A percentile compares a stretch with the other conserved stretches of the same genome.
Evolutionary conservation across 2,797 vertebrate species (phyloP).

Genomic region (Tapirus indicus): DNA sequence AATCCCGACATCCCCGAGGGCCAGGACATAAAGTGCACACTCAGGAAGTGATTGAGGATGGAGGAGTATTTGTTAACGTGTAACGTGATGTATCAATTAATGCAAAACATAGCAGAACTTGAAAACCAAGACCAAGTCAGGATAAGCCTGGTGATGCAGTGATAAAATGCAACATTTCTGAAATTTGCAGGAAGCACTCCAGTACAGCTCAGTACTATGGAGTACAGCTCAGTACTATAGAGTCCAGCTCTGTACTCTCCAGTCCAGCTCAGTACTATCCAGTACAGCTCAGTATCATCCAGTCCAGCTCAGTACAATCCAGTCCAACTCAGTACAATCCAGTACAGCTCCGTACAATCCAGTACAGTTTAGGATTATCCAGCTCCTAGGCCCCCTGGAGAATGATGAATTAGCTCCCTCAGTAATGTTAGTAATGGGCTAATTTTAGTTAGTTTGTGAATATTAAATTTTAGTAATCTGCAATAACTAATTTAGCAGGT

Average conservation of each 20-base stretch:
- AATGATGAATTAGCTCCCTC: not conserved
- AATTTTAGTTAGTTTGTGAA: not conserved
- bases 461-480: constrained; percentile 15
- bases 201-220: not conserved
- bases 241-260: not conserved
- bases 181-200: not conserved
- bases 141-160: not conserved
- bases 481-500: not conserved
- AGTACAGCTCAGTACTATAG: not conserved
- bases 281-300: not conserved
- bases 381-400: not conserved
- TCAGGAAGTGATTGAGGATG: not conserved
- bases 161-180: not conserved
- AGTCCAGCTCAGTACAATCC: not conserved
- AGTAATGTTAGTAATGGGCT: not conserved
- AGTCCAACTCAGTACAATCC: not conserved
- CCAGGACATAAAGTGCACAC: not conserved
- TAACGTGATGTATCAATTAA: not conserved
- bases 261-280: not conserved
- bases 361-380: not conserved
- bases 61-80: not conserved
- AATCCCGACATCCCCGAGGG: not conserved
- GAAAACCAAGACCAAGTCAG: not conserved
- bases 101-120: not conserved
- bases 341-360: not conserved